Percentiles rank a stretch among this genome's conserved stretches.
Evolutionary conservation across 2,113 vertebrate genomes (phyloP).

Genomic region (Speoplatyrhinus poulsoni): DNA sequence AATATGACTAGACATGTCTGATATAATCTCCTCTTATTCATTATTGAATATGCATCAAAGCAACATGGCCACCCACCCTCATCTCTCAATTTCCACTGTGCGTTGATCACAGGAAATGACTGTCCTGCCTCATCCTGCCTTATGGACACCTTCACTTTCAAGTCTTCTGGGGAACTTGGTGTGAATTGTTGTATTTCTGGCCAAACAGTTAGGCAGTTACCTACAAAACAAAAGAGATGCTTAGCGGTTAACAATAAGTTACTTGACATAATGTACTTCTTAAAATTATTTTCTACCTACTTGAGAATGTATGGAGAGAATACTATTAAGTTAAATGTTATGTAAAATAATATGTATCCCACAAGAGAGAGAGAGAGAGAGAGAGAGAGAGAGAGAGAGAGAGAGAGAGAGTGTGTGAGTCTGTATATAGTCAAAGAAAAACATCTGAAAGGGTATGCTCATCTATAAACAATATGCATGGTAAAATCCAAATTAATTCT

Average conservation of each 20-base stretch:
- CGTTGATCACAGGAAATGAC: constrained; percentile 61
- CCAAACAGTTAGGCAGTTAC: constrained; percentile 61
- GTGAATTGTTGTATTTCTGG: constrained; percentile 19
- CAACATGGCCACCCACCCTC: constrained; percentile 59
- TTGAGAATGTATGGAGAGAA: too few species aligned
- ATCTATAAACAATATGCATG: too few species aligned
- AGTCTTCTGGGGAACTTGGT: constrained; percentile 57
- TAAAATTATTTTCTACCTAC: too few species aligned
- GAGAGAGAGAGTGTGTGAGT: too few species aligned
- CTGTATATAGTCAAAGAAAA: too few species aligned
- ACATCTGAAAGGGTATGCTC: too few species aligned
- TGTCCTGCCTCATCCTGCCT: constrained; percentile 39
- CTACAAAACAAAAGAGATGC: constrained; percentile 35
- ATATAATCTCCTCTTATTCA: not conserved
- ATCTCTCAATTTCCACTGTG: constrained; percentile 65
- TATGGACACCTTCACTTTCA: constrained; percentile 34
- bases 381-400: too few species aligned
- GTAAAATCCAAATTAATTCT: too few species aligned
- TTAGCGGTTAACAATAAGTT: not conserved
- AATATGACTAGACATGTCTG: not conserved
- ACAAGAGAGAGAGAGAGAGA: not conserved
- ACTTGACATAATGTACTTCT: not conserved
- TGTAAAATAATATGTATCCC: not conserved
- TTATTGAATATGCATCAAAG: not conserved
- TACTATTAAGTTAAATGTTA: too few species aligned